Base-by-base conservation (phyloP, 2,113 vertebrate genomes). In the Zosterops lateralis region DNA sequence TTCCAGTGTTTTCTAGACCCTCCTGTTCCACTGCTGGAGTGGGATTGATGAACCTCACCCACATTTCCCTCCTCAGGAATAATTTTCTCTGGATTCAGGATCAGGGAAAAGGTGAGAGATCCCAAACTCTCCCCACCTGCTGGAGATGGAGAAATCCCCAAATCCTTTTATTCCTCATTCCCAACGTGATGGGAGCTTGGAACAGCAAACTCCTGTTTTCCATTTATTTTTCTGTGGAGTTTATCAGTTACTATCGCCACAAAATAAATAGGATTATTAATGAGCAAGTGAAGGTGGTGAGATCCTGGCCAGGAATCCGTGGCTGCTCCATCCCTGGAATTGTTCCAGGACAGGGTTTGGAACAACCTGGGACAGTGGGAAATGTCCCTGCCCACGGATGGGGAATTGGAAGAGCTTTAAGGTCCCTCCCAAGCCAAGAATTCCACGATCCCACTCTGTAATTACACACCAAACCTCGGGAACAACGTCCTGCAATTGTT, bases 131-230 rank as follows among this genome's bases (percentile, higher is more conserved):
- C 8, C 2, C 25, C 21, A 22, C 14, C 4, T 56, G 38, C 34
- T 58, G 40, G 57, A 36, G 53, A n/a, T 12, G 29, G 15, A 26
- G 21, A 38, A 14, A 5, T 25, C 22, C 54, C 25, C 15, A 32
- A 0, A 3, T 47, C 54, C 45, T 17, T 3, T 13, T 34, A 48
- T 17, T 47, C 22, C 58, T 38, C 58, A 22, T 32, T 76, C 40
- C 57, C 83, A 53, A 0, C 0, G n/a, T 3, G 22, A 1, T 1
- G 14, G 75, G 22, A 19, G 12, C 31, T 78, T 28, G 5, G 34
- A 60, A 31, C 17, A 40, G 12, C 34, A 25, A 62, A 58, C 3
- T 61, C 72, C 24, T 4, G 1, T 40, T 60, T 74, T 22, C 31
- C 36, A 12, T 14, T 44, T 34, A 8, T 62, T 80, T 62, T 80